Base-by-base conservation (phyloP, 2,113 vertebrate species). In the Athene noctua region DNA sequence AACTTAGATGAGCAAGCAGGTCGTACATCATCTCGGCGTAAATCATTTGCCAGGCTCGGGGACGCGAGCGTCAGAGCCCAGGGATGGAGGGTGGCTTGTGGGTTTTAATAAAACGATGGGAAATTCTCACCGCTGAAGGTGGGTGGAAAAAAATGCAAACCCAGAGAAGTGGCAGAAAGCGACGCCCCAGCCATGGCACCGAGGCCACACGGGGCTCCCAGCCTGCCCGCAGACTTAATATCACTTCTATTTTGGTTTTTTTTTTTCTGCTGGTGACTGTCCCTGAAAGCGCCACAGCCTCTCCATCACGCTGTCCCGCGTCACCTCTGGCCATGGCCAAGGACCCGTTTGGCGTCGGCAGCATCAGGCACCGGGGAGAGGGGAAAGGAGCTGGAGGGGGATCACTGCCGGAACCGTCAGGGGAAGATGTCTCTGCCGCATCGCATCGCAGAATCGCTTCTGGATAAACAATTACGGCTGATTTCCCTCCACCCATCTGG, bases 401-500 rank as follows among this genome's bases (percentile, higher is more conserved):
- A 4, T n/a, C 1, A 1, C 26, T 47, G 62, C 4, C 6, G 10
- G 68, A 61, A 70, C 29, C 20, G 6, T 8, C 4, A 0, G 19
- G 59, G 36, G 42, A 91, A 96, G 92, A 91, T 88, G 96, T 68
- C 77, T 90, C 66, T 79, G 80, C 70, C 5, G 29, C 80, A 17
- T 90, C 52, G 9, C 72, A 44, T 6, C 9, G 25, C 61, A 25
- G 91, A 75, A 73, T 13, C 8, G 58, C 93, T 92, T 96, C 94
- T 96, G 96, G 93, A 97, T 97, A 94, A 98, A 97, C 97, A 97
- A 97, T 98, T 96, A 97, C 30, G 58, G 95, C 90, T 96, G 61
- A 96, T 98, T 98, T 98, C 95, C 96, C 92, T 94, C 97, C 58
- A 96, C 96, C 97, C 98, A 97, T 98, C 98, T 98, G 98, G 97